Percentiles rank a stretch among this genome's conserved stretches.
Evolutionary conservation across 2,113 vertebrate species (phyloP).

Genomic region (Naja naja): DNA sequence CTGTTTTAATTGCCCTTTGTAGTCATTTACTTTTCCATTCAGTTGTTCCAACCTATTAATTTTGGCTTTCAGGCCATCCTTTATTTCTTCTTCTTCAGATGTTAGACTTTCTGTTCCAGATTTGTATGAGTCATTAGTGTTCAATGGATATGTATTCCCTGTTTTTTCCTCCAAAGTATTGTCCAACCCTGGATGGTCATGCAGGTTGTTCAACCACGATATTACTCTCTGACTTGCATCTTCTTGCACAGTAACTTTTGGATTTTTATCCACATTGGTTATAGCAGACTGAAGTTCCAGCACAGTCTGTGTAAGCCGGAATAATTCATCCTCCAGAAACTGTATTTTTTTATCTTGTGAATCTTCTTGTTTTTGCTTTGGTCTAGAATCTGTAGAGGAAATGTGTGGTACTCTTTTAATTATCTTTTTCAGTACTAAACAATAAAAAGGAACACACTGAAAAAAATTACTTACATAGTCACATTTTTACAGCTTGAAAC

Average conservation of each 20-base stretch:
- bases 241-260: conserved; percentile 82
- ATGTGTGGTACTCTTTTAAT: conserved; percentile 34
- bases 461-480: neutral
- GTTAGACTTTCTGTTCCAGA: conserved; percentile 76
- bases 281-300: conserved; percentile 88
- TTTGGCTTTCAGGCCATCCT: conserved; percentile 80
- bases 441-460: neutral
- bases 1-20: conserved; percentile 80
- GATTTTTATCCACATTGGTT: conserved; percentile 81
- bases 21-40: conserved; percentile 76
- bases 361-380: conserved; percentile 67
- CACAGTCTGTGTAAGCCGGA: conserved; percentile 87
- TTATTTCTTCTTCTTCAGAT: conserved; percentile 78
- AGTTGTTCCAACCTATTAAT: conserved; percentile 80
- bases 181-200: conserved; percentile 65
- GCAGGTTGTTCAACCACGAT: conserved; percentile 73
- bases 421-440: neutral
- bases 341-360: conserved; percentile 73
- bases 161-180: conserved; percentile 63
- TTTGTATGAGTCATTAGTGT: conserved; percentile 63
- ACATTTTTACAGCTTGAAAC: neutral
- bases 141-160: conserved; percentile 67
- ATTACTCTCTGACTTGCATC: conserved; percentile 84
- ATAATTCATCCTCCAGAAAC: conserved; percentile 87
- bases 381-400: conserved; percentile 63